Evolutionary conservation across 2,113 vertebrate species (phyloP), one percentile per base, ranked within the genome.

Genomic region (Thunnus thynnus): DNA sequence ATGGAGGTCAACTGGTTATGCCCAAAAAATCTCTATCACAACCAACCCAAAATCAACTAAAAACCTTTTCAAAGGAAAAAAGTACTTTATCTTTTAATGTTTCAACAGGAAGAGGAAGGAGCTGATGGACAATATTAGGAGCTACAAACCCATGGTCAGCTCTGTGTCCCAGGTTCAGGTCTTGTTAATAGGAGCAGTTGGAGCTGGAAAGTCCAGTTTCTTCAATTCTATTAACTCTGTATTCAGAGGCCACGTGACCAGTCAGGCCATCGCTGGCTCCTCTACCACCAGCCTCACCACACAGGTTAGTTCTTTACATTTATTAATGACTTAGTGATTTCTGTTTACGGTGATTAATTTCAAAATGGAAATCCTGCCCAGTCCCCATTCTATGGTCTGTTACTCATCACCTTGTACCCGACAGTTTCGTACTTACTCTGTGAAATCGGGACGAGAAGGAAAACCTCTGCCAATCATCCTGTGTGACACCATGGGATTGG

Each of bases 401-500:
- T 1, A n/a, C 16, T 22, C 20, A 62, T 63, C 11, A 8, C 14
- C 58, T 18, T 78, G 51, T 68, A 18, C 22, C 20, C 3, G 12
- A 58, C 63, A 91, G 90, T 90, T 87, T 41, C 84, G 90, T 36
- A 82, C 74, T 18, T 91, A 91, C 72, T 54, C 82, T 0, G 2
- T 91, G 36, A 90, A 82, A 71, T 71, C 52, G 18, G 82, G 84
- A 8, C 67, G 82, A 16, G 77, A 3, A 7, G 88, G 88, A 17
- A 85, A 91, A 64, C 51, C 80, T 52, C 84, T 91, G 82, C 88
- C 90, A 0, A 61, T 92, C 67, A 63, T 90, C 70, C 57, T 92
- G 5, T 90, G 93, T 73, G 94, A 95, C 51, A 93, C 92, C 8
- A 94, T 95, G 94, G 94, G 94, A 75, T 47, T 96, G 80, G 94